Percentiles rank a stretch among this genome's conserved stretches.
Conservation (phyloP, 2,888 invertebrate genomes). For the Tricholauxania praeusta region DNA sequence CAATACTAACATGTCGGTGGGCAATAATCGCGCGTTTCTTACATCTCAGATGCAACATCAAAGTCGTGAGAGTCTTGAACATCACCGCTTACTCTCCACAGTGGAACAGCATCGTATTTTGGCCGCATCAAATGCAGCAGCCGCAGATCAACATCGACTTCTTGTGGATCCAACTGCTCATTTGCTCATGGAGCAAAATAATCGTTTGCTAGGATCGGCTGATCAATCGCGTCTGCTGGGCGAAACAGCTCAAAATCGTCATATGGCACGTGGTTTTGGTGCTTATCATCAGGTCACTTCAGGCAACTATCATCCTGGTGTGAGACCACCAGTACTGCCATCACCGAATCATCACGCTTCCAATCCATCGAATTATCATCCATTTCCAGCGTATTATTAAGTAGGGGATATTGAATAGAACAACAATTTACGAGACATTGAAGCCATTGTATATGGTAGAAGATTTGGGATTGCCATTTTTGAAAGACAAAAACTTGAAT, state of each 20-base stretch:
- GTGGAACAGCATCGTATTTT: constrained; percentile 67
- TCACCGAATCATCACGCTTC: constrained; percentile 67
- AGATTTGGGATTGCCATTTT: no score
- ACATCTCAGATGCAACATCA: constrained; percentile 68
- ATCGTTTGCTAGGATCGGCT: constrained; percentile 62
- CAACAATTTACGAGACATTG: no score
- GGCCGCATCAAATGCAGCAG: constrained; percentile 64
- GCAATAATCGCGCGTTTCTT: constrained; percentile 66
- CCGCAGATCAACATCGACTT: constrained; percentile 66
- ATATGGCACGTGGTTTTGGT: constrained; percentile 68
- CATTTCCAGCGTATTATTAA: constrained; percentile 68
- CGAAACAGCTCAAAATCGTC: constrained; percentile 67
- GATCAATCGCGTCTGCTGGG: constrained; percentile 66
- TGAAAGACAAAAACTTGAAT: no score
- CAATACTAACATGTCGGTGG: constrained; percentile 68
- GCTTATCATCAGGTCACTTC: constrained; percentile 68
- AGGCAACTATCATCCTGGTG: constrained; percentile 68
- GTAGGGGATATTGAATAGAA: no score
- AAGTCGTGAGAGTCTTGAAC: constrained; percentile 66
- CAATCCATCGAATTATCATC: constrained; percentile 68
- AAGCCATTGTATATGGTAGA: no score
- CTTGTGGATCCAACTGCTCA: constrained; percentile 68
- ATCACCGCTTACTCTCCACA: constrained; percentile 65
- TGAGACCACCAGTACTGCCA: constrained; percentile 64
- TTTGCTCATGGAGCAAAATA: constrained; percentile 67